Evolutionary conservation across 2,797 vertebrate genomes (phyloP).

Genomic region (Morus bassanus): DNA sequence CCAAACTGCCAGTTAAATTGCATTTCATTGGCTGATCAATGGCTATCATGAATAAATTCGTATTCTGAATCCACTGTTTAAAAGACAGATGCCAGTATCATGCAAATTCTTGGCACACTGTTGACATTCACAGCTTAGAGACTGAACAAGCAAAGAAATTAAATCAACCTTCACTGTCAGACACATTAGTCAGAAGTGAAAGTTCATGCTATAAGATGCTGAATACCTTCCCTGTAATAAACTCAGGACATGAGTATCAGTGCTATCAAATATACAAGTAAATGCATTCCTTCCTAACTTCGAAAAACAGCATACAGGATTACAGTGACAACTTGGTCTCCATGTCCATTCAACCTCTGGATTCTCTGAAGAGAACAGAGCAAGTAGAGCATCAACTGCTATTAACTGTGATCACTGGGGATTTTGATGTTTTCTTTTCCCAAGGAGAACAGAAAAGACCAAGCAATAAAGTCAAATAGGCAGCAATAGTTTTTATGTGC

Average conservation of each 20-base stretch:
- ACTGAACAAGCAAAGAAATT: neutral
- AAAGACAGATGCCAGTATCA: neutral
- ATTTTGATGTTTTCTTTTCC: neutral
- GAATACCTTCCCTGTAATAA: neutral
- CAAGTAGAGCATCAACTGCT: neutral
- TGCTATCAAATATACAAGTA: neutral
- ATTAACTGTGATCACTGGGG: neutral
- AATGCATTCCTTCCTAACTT: neutral
- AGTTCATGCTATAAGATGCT: neutral
- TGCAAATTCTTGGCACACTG: neutral
- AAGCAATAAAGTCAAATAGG: neutral
- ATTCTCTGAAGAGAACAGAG: neutral
- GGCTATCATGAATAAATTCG: neutral
- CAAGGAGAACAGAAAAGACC: neutral
- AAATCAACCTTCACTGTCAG: neutral
- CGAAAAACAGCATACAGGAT: neutral
- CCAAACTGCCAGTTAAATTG: neutral
- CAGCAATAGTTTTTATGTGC: neutral
- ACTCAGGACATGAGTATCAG: neutral
- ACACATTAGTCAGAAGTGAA: neutral
- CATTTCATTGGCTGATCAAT: neutral
- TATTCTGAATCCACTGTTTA: neutral
- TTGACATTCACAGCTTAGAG: neutral
- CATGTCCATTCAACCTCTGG: neutral
- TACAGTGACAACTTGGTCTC: neutral